Percentiles rank a stretch among this genome's conserved stretches.
Evolutionary conservation across 2,888 invertebrate species (phyloP).

Genomic region (Odontomyia ornata): DNA sequence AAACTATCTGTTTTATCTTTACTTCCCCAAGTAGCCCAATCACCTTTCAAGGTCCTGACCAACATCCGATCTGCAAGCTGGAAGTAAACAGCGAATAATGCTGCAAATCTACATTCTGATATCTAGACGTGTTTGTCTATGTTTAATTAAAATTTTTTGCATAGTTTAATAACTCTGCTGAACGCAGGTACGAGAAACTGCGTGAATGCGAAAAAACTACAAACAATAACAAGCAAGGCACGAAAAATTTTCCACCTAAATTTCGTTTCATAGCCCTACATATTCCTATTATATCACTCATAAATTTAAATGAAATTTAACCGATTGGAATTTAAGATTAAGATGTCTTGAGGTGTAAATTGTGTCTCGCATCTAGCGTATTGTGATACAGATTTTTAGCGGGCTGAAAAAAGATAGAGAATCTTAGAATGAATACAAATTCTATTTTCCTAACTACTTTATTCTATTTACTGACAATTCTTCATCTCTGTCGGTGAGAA

Average conservation of each 20-base stretch:
- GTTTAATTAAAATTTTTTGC: background rate
- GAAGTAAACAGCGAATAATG: background rate
- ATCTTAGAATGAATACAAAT: background rate
- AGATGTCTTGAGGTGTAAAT: background rate
- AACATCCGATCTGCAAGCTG: background rate
- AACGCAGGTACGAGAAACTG: background rate
- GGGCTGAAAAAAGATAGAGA: background rate
- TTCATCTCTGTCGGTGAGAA: background rate
- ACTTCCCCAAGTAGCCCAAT: background rate
- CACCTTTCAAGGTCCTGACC: slow-evolving; percentile 2
- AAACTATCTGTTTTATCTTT: background rate
- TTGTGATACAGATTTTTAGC: background rate
- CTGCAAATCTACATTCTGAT: background rate
- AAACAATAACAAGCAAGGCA: no score
- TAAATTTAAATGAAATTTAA: background rate
- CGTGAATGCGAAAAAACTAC: background rate
- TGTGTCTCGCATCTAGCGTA: background rate
- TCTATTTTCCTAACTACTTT: background rate
- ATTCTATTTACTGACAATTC: background rate
- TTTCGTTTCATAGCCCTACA: no score
- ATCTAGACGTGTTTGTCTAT: no score
- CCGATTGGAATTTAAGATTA: background rate
- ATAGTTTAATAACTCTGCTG: background rate
- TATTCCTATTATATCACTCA: background rate
- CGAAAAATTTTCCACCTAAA: no score